Conservation (phyloP, 2,888 invertebrate species). For the Petrolisthes cinctipes region DNA sequence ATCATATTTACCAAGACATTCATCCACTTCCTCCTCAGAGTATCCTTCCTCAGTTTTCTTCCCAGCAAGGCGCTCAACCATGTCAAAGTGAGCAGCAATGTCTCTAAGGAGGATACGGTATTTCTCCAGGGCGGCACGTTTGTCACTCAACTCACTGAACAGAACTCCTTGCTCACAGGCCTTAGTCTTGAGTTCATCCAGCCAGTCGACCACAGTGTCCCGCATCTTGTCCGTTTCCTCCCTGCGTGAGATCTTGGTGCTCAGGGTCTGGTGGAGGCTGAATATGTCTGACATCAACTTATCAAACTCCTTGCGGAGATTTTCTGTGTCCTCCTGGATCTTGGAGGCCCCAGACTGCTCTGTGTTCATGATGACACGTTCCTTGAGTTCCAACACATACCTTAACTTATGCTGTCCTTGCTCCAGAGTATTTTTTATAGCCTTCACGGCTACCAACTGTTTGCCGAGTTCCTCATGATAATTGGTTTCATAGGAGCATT, state of each 20-base stretch:
- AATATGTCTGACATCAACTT: conserved; percentile 79
- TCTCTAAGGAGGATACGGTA: conserved; percentile 86
- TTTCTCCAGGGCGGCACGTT: conserved; percentile 89
- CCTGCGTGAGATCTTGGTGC: conserved; percentile 62
- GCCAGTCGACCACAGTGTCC: conserved; percentile 85
- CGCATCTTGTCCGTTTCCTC: conserved; percentile 66
- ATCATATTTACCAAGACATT: conserved; percentile 80
- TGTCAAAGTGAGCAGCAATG: conserved; percentile 82
- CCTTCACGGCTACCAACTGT: conserved; percentile 87
- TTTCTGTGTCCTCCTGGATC: conserved; percentile 92
- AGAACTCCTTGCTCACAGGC: conserved; percentile 76
- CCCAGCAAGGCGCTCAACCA: conserved; percentile 81
- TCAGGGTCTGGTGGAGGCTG: conserved; percentile 64
- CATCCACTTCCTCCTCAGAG: conserved; percentile 77
- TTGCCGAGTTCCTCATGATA: conserved; percentile 86
- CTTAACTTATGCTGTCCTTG: conserved; percentile 87
- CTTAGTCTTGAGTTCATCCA: conserved; percentile 88
- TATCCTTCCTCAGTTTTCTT: conserved; percentile 80
- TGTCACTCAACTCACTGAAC: conserved; percentile 89
- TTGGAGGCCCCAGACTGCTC: conserved; percentile 88
- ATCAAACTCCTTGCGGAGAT: conserved; percentile 89
- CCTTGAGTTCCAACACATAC: conserved; percentile 89
- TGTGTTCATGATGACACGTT: conserved; percentile 92
- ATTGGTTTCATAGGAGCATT: conserved; percentile 84
- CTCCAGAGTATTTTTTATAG: conserved; percentile 89